phyloP scores from a whole-genome alignment of 2,113 vertebrate species.

The Jaculus jaculus region DNA sequence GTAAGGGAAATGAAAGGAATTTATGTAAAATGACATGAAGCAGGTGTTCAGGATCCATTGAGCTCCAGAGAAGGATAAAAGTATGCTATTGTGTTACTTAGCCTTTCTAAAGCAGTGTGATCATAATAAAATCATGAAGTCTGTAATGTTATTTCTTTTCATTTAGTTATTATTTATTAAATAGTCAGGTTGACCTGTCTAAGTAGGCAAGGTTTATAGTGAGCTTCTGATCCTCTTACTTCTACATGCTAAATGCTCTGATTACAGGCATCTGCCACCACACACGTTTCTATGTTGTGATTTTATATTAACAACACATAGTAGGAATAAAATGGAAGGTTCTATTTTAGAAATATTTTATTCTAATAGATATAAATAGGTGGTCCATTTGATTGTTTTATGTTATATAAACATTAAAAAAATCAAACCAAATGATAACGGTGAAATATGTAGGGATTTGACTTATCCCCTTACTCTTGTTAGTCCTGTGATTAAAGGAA shows the following conservation, averaged over 20 bases:
- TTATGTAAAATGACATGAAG: slow-evolving; percentile 65
- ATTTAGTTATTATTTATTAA: too few relatives aligned
- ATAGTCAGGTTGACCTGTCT: not conserved
- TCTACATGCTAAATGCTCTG: not conserved
- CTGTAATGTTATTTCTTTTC: not conserved
- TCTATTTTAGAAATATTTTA: not conserved
- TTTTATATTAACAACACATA: not conserved
- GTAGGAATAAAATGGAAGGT: not conserved
- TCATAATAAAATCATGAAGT: not conserved
- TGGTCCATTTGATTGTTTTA: not conserved
- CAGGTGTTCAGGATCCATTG: slow-evolving; percentile 57
- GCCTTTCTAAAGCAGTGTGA: not conserved
- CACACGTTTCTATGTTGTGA: not conserved
- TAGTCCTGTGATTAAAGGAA: not conserved
- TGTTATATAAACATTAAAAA: not conserved
- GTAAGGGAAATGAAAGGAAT: slow-evolving; percentile 64
- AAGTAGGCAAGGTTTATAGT: not conserved
- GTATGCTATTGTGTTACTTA: not conserved
- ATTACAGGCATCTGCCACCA: not conserved
- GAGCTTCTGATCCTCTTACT: not conserved
- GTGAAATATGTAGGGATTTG: not conserved
- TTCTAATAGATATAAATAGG: not conserved
- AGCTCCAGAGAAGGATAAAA: not conserved
- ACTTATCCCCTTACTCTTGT: not conserved
- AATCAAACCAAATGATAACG: not conserved